Base-by-base conservation (phyloP, 1,140 invertebrate genomes). In the Acromyrmex echinatior region DNA sequence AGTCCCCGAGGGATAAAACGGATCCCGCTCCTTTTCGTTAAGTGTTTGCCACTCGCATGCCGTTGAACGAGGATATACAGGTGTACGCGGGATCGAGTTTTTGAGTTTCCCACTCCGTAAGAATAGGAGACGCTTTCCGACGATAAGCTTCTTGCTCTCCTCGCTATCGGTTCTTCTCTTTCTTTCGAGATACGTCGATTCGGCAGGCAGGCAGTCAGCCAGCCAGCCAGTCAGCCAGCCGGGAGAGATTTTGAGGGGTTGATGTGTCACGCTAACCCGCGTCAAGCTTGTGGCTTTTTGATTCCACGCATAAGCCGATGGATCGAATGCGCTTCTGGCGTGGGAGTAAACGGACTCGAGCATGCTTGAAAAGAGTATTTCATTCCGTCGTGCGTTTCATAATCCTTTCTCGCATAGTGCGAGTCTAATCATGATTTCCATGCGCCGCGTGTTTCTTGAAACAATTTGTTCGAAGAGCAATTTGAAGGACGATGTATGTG, bases 21-120 rank as follows among this genome's bases (percentile, higher is more conserved):
- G 28, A 28, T 58, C 25, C 70, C 53, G 53, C 28, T 77, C 58
- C 76, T 86, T 78, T 71, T 73, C 45, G 53, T 86, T 92, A 93
- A 92, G 92, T 93, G 93, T 93, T 93, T 92, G 93, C 91, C 91
- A 92, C 90, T 92, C 89, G 82, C 58, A 66, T 70, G 58, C 21
- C 65, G 58, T 65, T 45, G 87, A 51, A 90, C 74, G 87, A 90
- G 86, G 87, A 65, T 82, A 45, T 45, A 90, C 91, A 88, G 84
- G 88, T 87, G 87, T 80, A 87, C 60, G n/a, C 21, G 39, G 21
- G 10, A 14, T 4, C 60, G 58, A 25, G 66, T 86, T 88, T 85
- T 53, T 51, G 35, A 77, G 21, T 65, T 73, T 82, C 14, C 68
- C 78, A 73, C 62, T 76, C 62, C 7, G 0, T 53, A 16, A 31